Percentiles rank a stretch among this genome's conserved stretches.
phyloP scores from a whole-genome alignment of 2,797 vertebrate genomes.

The Gadopsis bispinosus region DNA sequence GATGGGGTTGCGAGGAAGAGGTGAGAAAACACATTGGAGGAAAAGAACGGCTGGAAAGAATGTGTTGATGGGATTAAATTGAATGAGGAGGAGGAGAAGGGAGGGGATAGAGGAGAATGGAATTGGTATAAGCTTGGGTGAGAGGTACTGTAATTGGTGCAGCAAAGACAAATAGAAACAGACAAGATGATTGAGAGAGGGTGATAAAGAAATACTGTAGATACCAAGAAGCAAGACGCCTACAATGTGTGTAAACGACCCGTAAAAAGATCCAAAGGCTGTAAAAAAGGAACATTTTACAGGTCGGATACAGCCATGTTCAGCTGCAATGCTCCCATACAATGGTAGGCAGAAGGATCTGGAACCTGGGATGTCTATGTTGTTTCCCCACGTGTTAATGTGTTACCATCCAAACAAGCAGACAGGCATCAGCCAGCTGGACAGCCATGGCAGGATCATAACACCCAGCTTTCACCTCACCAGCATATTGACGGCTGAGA shows the following conservation, averaged over 20 bases:
- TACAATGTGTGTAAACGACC: constrained; percentile 42
- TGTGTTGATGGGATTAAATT: constrained; percentile 63
- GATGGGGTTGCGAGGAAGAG: constrained; percentile 45
- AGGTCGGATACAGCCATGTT: constrained; percentile 28
- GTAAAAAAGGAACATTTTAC: constrained; percentile 39
- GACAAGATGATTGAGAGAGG: constrained; percentile 52
- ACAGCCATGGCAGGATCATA: constrained; percentile 47
- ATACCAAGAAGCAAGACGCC: constrained; percentile 24
- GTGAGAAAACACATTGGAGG: constrained; percentile 63
- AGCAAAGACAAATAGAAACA: constrained; percentile 53
- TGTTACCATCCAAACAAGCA: constrained; percentile 56
- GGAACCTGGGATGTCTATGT: constrained; percentile 19
- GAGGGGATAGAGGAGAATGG: constrained; percentile 10
- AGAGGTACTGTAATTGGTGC: constrained; percentile 45
- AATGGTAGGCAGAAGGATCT: constrained; percentile 12
- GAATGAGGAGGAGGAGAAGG: constrained; percentile 53
- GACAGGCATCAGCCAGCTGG: constrained; percentile 60
- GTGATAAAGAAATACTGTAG: constrained; percentile 44
- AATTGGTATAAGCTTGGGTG: constrained; percentile 30
- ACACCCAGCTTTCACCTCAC: constrained; percentile 64
- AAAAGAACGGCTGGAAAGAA: constrained; percentile 47
- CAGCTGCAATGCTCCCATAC: constrained; percentile 19
- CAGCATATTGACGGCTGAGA: constrained; percentile 63
- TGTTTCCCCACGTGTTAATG: constrained; percentile 52
- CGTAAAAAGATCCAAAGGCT: constrained; percentile 25